A percentile compares a stretch with the other conserved stretches of the same genome.
Conservation (phyloP, 2,113 vertebrate species). For the Orthonyx spaldingii region DNA sequence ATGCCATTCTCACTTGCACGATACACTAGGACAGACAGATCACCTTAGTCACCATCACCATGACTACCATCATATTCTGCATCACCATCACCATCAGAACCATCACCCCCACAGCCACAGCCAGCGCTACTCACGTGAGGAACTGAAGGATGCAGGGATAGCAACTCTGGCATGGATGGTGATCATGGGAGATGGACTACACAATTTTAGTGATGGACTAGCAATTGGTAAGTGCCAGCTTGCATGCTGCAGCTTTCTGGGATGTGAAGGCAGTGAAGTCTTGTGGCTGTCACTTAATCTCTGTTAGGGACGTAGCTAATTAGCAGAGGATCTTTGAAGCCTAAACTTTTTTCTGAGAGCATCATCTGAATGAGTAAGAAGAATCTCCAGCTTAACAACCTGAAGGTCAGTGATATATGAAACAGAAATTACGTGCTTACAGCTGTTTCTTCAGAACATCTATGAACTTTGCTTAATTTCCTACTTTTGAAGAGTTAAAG, state of each 20-base stretch:
- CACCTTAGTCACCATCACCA: conserved; percentile 94
- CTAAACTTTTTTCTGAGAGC: neutral
- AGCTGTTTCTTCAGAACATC: neutral
- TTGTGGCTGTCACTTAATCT: neutral
- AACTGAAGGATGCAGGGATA: conserved; percentile 89
- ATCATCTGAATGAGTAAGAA: neutral
- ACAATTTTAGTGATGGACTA: conserved; percentile 95
- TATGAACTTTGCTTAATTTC: neutral
- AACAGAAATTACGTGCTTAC: neutral
- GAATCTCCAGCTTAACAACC: neutral
- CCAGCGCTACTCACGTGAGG: conserved; percentile 89
- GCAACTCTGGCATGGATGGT: conserved; percentile 98
- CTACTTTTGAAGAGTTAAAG: neutral
- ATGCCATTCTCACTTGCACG: conserved; percentile 96
- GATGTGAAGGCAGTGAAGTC: neutral
- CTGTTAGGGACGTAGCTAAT: neutral
- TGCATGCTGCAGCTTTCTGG: neutral
- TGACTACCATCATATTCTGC: conserved; percentile 97
- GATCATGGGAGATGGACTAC: conserved; percentile 96
- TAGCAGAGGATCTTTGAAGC: neutral
- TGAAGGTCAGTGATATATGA: neutral
- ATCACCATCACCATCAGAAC: conserved; percentile 97
- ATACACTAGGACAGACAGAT: conserved; percentile 91
- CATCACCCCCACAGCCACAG: conserved; percentile 95
- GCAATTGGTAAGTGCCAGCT: conserved; percentile 81